A percentile compares a stretch with the other conserved stretches of the same genome.
Conservation (phyloP, 2,888 invertebrate genomes). For the Panorpa germanica region DNA sequence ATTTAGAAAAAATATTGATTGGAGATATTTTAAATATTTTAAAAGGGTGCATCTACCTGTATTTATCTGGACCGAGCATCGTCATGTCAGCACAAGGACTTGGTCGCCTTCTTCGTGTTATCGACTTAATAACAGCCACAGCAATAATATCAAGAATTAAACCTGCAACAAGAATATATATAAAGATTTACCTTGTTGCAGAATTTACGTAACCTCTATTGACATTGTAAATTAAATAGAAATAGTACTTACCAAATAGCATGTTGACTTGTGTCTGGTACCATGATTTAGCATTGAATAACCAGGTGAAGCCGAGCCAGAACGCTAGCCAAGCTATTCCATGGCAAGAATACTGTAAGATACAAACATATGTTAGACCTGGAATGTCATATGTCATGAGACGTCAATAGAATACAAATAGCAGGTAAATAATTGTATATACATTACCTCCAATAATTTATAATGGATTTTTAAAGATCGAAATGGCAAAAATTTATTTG, state of each 20-base stretch:
- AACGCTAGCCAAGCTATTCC: conserved; percentile 70
- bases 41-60: no score
- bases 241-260: conserved; percentile 43
- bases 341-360: conserved; percentile 61
- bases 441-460: conserved; percentile 17
- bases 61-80: conserved; percentile 69
- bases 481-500: conserved; percentile 18
- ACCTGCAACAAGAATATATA: conserved; percentile 33
- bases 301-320: conserved; percentile 60
- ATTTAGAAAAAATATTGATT: background rate
- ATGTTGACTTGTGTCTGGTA: conserved; percentile 76
- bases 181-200: conserved; percentile 3
- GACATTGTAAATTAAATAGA: conserved; percentile 3
- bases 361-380: conserved; percentile 7
- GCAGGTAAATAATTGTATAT: background rate
- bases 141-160: conserved; percentile 62
- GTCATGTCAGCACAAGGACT: conserved; percentile 44
- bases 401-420: background rate
- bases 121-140: conserved; percentile 59
- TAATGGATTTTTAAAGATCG: conserved; percentile 19
- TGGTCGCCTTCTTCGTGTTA: conserved; percentile 60
- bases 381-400: background rate
- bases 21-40: no score
- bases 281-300: conserved; percentile 43
- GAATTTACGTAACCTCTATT: conserved; percentile 11